phyloP scores from a whole-genome alignment of 64 coral and sea anemone species.

The Dendronephthya gigantea region DNA sequence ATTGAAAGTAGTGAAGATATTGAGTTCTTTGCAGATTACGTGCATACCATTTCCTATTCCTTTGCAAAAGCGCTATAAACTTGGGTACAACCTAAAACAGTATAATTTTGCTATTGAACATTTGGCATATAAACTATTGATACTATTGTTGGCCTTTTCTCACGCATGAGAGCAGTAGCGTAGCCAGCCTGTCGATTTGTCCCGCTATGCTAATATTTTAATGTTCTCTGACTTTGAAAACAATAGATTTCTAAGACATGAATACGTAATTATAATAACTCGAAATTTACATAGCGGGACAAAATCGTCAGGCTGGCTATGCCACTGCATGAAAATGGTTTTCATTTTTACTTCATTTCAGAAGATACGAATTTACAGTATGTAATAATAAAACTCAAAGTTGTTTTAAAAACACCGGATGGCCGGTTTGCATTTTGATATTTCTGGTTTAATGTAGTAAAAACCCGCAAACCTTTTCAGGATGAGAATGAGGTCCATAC shows the following conservation, averaged over 20 bases:
- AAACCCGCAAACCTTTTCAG: conserved; percentile 24
- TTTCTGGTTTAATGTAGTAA: not conserved
- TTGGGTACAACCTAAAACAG: conserved; percentile 32
- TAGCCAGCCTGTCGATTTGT: too few species aligned
- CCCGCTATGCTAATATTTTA: too few species aligned
- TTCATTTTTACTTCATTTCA: not conserved
- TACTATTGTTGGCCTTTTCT: not conserved
- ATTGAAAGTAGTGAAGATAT: too few species aligned
- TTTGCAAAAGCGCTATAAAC: conserved; percentile 34
- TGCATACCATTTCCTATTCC: conserved; percentile 35
- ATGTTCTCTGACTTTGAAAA: too few species aligned
- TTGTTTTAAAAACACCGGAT: too few species aligned
- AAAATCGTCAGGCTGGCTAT: too few species aligned
- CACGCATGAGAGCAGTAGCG: too few species aligned
- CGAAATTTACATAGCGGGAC: too few species aligned
- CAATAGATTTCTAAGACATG: too few species aligned
- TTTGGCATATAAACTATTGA: not conserved
- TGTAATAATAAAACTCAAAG: too few species aligned
- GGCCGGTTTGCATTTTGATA: too few species aligned
- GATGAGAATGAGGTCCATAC: conserved; percentile 45
- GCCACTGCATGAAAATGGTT: not conserved
- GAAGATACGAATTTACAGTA: not conserved
- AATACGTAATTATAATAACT: too few species aligned
- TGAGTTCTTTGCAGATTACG: not conserved
- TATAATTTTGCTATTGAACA: not conserved